These are phyloP conservation scores for Heterocephalus glaber DNA, from an alignment of 2,113 vertebrate species.

Conservation along the genomic window DNA sequence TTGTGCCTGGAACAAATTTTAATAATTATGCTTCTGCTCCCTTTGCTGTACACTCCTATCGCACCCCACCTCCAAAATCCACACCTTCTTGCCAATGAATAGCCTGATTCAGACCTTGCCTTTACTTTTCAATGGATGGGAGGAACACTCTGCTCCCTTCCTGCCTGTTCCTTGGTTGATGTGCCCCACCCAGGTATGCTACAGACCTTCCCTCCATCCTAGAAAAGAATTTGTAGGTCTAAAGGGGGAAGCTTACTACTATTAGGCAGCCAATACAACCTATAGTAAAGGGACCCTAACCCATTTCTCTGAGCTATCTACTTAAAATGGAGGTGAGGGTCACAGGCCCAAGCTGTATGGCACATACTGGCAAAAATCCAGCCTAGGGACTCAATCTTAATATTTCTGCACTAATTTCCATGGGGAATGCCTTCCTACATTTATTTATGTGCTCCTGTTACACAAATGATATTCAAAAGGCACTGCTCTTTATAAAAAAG, in stretches of 20 bases:
- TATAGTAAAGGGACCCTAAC: neutral
- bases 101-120: constrained; percentile 55
- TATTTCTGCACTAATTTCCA: neutral
- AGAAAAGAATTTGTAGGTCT: neutral
- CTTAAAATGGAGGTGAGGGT: constrained; percentile 1
- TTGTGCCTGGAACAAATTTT: constrained; percentile 57
- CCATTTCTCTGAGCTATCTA: neutral
- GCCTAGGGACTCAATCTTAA: neutral
- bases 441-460: neutral
- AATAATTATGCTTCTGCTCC: constrained; percentile 23
- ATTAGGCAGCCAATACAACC: neutral
- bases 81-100: constrained; percentile 63
- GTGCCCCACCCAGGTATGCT: neutral
- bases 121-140: constrained; percentile 48
- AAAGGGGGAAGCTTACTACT: neutral
- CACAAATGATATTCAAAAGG: constrained; percentile 32
- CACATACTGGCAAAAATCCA: constrained; percentile 12
- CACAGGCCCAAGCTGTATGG: neutral
- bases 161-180: neutral
- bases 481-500: neutral
- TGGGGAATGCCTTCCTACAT: neutral
- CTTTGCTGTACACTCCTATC: neutral
- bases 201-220: neutral
- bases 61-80: constrained; percentile 54
- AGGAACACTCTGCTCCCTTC: constrained; percentile 38